phyloP scores from a whole-genome alignment of 37 sponge, comb jelly and placozoan genomes.

The Eunapius fragilis region DNA sequence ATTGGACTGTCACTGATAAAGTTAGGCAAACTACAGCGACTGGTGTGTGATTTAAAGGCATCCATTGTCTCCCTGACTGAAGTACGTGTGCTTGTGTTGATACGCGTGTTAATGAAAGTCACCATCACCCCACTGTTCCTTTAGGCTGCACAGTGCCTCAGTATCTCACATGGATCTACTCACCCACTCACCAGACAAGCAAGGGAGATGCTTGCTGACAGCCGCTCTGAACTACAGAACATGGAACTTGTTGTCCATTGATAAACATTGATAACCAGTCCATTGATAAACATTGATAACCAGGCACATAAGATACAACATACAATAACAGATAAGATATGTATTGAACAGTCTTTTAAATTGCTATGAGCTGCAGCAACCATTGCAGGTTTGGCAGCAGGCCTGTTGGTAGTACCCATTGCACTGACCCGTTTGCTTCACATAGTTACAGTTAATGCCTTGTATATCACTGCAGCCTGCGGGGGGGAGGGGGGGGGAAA shows the following conservation, averaged over 20 bases:
- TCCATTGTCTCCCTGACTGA: constrained; percentile 5
- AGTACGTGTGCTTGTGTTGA: background rate
- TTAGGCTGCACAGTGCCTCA: constrained; percentile 7
- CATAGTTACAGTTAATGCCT: background rate
- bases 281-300: background rate
- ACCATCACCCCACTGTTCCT: background rate
- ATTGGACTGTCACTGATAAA: constrained; percentile 37
- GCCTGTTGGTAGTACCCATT: background rate
- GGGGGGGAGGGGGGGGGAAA: background rate
- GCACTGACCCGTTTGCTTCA: background rate
- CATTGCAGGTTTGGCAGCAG: background rate
- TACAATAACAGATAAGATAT: background rate
- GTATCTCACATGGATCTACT: background rate
- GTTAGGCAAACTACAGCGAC: constrained; percentile 44
- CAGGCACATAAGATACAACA: background rate
- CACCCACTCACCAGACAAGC: constrained; percentile 6
- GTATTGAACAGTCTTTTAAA: background rate
- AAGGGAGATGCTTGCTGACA: constrained; percentile 10
- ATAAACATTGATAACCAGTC: background rate
- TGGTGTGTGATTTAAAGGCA: background rate
- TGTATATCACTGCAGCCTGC: background rate
- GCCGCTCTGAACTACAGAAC: constrained; percentile 7
- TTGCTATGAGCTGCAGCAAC: background rate
- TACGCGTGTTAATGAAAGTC: no score
- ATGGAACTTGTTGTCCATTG: background rate